Evolutionary conservation across 2,797 vertebrate genomes (phyloP).

Genomic region (Coracias cyanogaster): DNA sequence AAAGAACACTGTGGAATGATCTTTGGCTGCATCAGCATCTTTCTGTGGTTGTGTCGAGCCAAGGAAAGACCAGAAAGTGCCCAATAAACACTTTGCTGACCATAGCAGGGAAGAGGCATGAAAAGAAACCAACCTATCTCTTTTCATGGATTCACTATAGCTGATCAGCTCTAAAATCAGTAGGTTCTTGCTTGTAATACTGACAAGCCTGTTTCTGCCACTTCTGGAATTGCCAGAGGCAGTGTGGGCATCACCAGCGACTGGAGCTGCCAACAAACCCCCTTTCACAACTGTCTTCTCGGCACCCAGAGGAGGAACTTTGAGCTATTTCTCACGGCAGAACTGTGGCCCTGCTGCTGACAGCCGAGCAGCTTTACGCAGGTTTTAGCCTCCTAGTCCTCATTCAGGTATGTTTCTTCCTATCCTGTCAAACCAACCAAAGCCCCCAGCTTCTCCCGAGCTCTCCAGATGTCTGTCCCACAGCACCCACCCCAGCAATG

Average conservation of each 20-base stretch:
- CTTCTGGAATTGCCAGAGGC: neutral
- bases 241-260: neutral
- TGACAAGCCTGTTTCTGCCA: neutral
- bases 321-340: neutral
- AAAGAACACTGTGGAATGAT: constrained; percentile 42
- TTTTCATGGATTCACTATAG: neutral
- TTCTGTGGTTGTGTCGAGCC: neutral
- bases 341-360: neutral
- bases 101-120: constrained; percentile 11
- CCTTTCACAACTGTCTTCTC: neutral
- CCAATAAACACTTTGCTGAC: constrained; percentile 51
- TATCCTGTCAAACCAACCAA: accelerated
- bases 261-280: neutral
- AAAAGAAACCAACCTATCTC: constrained; percentile 8
- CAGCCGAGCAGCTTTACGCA: neutral
- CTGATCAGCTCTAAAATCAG: neutral
- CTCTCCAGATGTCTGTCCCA: neutral
- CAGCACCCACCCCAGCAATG: neutral
- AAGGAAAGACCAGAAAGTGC: constrained; percentile 51
- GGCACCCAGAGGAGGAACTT: neutral
- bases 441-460: neutral
- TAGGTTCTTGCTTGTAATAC: neutral
- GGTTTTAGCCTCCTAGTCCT: neutral
- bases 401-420: neutral
- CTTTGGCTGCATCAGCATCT: constrained; percentile 55